These are phyloP conservation scores for Lysiphlebus fabarum DNA, from an alignment of 1,140 invertebrate species.

Conservation along the genomic window DNA sequence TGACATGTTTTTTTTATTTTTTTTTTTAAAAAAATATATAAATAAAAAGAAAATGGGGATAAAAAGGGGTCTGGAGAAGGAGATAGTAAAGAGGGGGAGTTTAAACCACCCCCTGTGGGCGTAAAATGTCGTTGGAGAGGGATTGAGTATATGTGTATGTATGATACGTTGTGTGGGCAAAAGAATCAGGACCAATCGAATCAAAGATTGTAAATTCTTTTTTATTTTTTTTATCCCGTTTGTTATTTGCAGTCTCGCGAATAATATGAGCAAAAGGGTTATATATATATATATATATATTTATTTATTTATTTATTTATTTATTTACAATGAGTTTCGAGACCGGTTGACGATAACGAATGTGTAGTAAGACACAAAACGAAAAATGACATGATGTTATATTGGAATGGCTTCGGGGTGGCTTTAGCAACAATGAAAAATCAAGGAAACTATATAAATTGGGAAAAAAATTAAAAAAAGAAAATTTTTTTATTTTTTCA, in stretches of 20 bases:
- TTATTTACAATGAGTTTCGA: slow-evolving; percentile 18
- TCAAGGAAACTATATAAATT: slow-evolving; percentile 16
- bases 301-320: too few species aligned
- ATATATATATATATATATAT: slow-evolving; percentile 44
- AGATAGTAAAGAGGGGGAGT: too few species aligned
- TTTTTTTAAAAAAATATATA: not conserved
- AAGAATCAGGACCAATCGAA: slow-evolving; percentile 23
- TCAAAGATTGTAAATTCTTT: slow-evolving; percentile 33
- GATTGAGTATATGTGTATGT: slow-evolving; percentile 14
- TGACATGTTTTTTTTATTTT: too few species aligned
- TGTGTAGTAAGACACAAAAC: slow-evolving; percentile 3
- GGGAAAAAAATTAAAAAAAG: slow-evolving; percentile 10
- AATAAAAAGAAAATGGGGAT: not conserved
- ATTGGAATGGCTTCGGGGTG: slow-evolving; percentile 35
- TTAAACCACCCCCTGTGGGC: slow-evolving; percentile 12
- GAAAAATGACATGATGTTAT: slow-evolving; percentile 26
- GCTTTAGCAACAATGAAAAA: slow-evolving; percentile 12
- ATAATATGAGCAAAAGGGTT: slow-evolving; percentile 7
- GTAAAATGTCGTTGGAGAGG: slow-evolving; percentile 8
- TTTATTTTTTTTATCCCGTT: not conserved
- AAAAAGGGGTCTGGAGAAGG: not conserved
- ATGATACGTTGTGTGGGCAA: slow-evolving; percentile 3
- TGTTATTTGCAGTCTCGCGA: not conserved
- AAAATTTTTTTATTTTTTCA: not conserved
- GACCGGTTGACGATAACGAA: slow-evolving; percentile 14